Percentiles rank a stretch among this genome's conserved stretches.
Conservation (phyloP, 2,888 invertebrate species). For the Hartigia nigra region DNA sequence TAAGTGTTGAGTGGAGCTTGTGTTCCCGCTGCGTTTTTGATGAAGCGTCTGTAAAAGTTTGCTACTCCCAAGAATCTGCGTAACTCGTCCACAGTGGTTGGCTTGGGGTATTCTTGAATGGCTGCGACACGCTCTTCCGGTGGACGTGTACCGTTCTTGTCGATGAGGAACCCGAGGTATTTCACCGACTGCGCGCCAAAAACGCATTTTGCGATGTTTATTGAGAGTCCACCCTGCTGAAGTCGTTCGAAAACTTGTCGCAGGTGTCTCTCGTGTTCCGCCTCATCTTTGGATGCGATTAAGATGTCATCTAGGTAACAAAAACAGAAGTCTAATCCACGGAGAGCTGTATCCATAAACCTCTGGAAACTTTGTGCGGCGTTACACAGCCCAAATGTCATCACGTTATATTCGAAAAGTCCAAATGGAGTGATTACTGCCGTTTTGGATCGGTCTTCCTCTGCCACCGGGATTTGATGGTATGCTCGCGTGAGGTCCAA, state of each 20-base stretch:
- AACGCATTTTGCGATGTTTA: constrained; percentile 37
- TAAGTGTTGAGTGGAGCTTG: constrained; percentile 14
- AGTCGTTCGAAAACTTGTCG: constrained; percentile 24
- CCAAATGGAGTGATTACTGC: constrained; percentile 42
- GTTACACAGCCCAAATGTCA: constrained; percentile 45
- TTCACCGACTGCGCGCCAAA: constrained; percentile 11
- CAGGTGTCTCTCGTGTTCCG: constrained; percentile 32
- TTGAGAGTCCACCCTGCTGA: constrained; percentile 29
- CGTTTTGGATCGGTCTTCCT: constrained; percentile 18
- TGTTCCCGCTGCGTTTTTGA: constrained; percentile 18
- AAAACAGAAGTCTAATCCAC: constrained; percentile 26
- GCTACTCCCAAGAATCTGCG: constrained; percentile 37
- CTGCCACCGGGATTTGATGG: constrained; percentile 38
- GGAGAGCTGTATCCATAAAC: constrained; percentile 34
- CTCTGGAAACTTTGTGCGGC: constrained; percentile 43
- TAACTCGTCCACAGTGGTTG: constrained; percentile 18
- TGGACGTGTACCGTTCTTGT: constrained; percentile 22
- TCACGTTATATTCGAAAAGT: constrained; percentile 38
- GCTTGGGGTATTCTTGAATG: constrained; percentile 20
- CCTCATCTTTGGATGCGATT: constrained; percentile 26
- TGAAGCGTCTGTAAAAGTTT: constrained; percentile 32
- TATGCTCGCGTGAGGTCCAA: constrained; percentile 35
- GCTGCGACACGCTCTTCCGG: constrained; percentile 26
- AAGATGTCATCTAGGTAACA: constrained; percentile 42
- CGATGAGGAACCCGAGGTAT: constrained; percentile 23